Conservation (phyloP, 2,797 vertebrate genomes). For the Menidia menidia region DNA sequence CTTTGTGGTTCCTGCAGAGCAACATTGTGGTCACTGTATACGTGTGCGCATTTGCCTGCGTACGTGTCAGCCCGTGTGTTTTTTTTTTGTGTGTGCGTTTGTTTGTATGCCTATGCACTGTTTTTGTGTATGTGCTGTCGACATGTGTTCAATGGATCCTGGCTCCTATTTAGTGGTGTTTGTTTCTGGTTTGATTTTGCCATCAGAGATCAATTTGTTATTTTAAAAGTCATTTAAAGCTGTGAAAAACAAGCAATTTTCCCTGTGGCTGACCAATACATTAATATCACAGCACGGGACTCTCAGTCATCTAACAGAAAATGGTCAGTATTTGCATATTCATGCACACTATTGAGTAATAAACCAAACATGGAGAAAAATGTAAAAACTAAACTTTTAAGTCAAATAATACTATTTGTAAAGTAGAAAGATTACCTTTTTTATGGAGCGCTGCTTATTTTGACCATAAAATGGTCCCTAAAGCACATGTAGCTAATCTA, state of each 20-base stretch:
- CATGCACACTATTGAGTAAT: slow-evolving; percentile 58
- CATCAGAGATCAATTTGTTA: slow-evolving; percentile 61
- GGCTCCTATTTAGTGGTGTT: slow-evolving; percentile 21
- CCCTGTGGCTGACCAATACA: slow-evolving; percentile 72
- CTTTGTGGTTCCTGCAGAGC: slow-evolving; percentile 36
- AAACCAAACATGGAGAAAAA: slow-evolving; percentile 48
- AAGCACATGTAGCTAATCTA: neutral
- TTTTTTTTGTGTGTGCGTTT: neutral
- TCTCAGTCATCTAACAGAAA: slow-evolving; percentile 51
- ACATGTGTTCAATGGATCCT: slow-evolving; percentile 16
- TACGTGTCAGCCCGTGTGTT: slow-evolving; percentile 7
- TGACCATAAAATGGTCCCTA: neutral
- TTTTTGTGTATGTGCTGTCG: slow-evolving; percentile 1
- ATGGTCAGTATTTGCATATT: slow-evolving; percentile 65
- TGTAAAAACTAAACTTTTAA: slow-evolving; percentile 35
- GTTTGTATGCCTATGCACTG: neutral
- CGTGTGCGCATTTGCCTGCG: slow-evolving; percentile 9
- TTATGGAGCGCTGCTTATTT: neutral
- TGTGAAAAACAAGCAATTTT: slow-evolving; percentile 53
- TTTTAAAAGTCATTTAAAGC: slow-evolving; percentile 60
- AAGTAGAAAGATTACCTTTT: slow-evolving; percentile 34
- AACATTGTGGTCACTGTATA: slow-evolving; percentile 30
- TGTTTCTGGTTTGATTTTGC: slow-evolving; percentile 49
- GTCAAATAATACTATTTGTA: slow-evolving; percentile 33
- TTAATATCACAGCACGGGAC: slow-evolving; percentile 72